Percentiles rank a stretch among this genome's conserved stretches.
Evolutionary conservation across 2,113 vertebrate genomes (phyloP).

Genomic region (Synodontis membranacea): DNA sequence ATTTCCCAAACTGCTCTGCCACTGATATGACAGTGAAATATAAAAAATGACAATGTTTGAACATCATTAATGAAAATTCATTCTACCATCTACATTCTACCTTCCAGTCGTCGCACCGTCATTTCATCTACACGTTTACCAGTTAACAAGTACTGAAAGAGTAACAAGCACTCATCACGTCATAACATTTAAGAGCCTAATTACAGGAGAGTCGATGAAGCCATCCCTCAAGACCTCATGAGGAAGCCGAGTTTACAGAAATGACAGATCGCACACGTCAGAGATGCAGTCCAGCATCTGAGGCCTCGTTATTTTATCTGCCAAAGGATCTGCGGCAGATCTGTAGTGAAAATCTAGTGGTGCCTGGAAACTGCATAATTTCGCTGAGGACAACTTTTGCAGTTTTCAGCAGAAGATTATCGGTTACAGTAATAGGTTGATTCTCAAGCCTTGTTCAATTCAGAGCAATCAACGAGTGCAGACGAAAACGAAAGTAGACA

Average conservation of each 20-base stretch:
- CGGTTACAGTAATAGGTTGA: background rate
- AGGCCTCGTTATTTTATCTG: background rate
- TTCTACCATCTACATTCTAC: background rate
- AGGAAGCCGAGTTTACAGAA: background rate
- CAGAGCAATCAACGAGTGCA: background rate
- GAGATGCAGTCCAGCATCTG: background rate
- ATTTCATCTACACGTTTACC: background rate
- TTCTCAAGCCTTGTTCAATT: background rate
- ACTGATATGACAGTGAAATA: background rate
- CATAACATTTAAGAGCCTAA: background rate
- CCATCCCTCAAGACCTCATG: background rate
- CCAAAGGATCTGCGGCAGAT: background rate
- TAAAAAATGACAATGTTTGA: background rate
- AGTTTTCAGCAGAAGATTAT: background rate
- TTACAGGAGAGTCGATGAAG: background rate
- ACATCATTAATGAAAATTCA: background rate
- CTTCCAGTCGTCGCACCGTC: background rate
- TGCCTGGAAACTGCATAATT: background rate
- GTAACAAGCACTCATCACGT: background rate
- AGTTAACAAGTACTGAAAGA: background rate
- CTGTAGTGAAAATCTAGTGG: background rate
- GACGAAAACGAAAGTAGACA: background rate
- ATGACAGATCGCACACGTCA: background rate
- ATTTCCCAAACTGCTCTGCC: slow-evolving; percentile 9
- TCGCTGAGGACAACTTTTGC: background rate